phyloP scores from a whole-genome alignment of 2,113 vertebrate genomes.

The Hylia prasina region DNA sequence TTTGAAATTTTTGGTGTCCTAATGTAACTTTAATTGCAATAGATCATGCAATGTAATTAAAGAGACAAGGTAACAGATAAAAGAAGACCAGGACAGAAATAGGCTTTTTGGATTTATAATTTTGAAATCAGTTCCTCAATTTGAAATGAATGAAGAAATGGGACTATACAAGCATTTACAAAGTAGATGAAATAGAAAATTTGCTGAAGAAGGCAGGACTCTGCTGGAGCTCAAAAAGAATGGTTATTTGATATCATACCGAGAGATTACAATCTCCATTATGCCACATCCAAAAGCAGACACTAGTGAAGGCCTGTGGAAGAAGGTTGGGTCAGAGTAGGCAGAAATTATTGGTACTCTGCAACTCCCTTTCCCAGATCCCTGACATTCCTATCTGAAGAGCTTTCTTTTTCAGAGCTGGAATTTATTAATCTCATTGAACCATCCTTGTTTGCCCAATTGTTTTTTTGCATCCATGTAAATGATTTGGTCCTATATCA shows the following conservation, averaged over 20 bases:
- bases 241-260: background rate
- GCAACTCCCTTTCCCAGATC: background rate
- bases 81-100: background rate
- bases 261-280: background rate
- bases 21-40: background rate
- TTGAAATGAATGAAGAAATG: conserved; percentile 1
- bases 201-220: background rate
- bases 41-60: conserved; percentile 17
- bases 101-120: conserved; percentile 1
- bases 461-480: rapidly evolving
- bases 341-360: background rate
- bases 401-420: background rate
- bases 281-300: background rate
- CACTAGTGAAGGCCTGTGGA: background rate
- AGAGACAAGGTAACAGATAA: background rate
- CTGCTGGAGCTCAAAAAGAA: background rate
- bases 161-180: background rate
- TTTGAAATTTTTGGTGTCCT: background rate
- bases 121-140: conserved; percentile 3
- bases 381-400: background rate
- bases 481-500: background rate
- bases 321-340: background rate
- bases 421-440: background rate
- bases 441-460: background rate
- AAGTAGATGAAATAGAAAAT: background rate